Evolutionary conservation across 2,888 invertebrate species (phyloP).

Genomic region (Lingula anatina): DNA sequence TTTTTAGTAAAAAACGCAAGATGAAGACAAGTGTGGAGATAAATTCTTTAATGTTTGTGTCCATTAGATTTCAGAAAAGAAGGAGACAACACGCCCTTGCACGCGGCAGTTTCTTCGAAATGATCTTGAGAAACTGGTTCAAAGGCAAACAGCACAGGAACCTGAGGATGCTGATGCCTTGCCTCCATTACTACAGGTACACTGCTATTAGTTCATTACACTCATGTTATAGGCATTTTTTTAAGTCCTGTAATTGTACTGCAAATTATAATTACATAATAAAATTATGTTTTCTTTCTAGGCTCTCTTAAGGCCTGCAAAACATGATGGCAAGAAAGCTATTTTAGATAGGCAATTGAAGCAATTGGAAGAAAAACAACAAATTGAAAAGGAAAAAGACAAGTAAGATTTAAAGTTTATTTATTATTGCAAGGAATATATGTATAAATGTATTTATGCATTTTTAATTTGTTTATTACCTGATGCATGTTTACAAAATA

Average conservation of each 20-base stretch:
- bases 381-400: conserved; percentile 22
- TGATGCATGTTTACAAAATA: too few species aligned
- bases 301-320: conserved; percentile 38
- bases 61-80: conserved; percentile 1
- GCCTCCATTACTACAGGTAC: conserved; percentile 44
- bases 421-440: too few species aligned
- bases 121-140: conserved; percentile 29
- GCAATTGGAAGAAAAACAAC: conserved; percentile 37
- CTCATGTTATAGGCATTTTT: too few species aligned
- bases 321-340: conserved; percentile 37
- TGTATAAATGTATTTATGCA: too few species aligned
- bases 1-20: too few species aligned
- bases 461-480: too few species aligned
- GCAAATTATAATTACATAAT: too few species aligned
- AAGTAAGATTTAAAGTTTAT: conserved; percentile 18
- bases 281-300: too few species aligned
- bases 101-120: conserved; percentile 21
- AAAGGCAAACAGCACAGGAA: conserved; percentile 17
- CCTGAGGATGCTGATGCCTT: conserved; percentile 38
- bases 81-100: conserved; percentile 13
- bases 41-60: too few species aligned
- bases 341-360: conserved; percentile 29
- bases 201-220: too few species aligned
- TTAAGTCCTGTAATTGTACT: too few species aligned
- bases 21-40: too few species aligned